These are phyloP conservation scores for Chelonus formosanus DNA, from an alignment of 2,888 invertebrate species.

Conservation along the genomic window DNA sequence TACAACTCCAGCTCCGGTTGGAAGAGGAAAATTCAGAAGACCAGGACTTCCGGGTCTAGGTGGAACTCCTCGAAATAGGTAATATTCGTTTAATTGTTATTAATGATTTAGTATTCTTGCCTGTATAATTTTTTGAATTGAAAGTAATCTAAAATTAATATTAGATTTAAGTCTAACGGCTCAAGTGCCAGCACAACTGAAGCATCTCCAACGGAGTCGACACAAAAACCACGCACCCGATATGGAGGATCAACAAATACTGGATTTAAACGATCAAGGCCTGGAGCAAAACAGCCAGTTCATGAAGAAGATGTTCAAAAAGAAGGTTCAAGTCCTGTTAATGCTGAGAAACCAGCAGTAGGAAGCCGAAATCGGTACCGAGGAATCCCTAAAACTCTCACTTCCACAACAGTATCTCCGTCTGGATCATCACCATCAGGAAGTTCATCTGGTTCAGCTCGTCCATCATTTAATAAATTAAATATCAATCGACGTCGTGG, in stretches of 20 bases:
- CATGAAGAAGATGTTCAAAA: slow-evolving; percentile 58
- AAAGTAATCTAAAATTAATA: background rate
- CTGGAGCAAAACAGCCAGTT: slow-evolving; percentile 48
- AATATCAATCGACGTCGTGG: slow-evolving; percentile 55
- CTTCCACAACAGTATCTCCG: slow-evolving; percentile 43
- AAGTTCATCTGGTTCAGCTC: slow-evolving; percentile 43
- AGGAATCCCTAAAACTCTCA: slow-evolving; percentile 46
- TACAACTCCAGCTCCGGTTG: slow-evolving; percentile 55
- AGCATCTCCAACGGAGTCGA: slow-evolving; percentile 45
- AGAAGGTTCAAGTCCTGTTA: slow-evolving; percentile 50
- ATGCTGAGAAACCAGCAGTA: slow-evolving; percentile 49
- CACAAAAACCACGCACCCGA: slow-evolving; percentile 52
- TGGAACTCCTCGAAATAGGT: slow-evolving; percentile 27
- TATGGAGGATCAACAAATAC: slow-evolving; percentile 49
- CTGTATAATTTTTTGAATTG: background rate
- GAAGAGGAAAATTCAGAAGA: slow-evolving; percentile 54
- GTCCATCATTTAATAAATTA: slow-evolving; percentile 55
- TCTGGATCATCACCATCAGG: slow-evolving; percentile 39
- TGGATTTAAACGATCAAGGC: slow-evolving; percentile 55
- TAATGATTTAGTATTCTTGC: background rate
- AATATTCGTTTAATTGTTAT: background rate
- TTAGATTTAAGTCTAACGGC: slow-evolving; percentile 55
- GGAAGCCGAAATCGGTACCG: slow-evolving; percentile 53
- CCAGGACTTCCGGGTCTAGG: slow-evolving; percentile 43
- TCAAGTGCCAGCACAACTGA: slow-evolving; percentile 49